phyloP scores from a whole-genome alignment of 2,113 vertebrate genomes.

The Smithornis capensis region DNA sequence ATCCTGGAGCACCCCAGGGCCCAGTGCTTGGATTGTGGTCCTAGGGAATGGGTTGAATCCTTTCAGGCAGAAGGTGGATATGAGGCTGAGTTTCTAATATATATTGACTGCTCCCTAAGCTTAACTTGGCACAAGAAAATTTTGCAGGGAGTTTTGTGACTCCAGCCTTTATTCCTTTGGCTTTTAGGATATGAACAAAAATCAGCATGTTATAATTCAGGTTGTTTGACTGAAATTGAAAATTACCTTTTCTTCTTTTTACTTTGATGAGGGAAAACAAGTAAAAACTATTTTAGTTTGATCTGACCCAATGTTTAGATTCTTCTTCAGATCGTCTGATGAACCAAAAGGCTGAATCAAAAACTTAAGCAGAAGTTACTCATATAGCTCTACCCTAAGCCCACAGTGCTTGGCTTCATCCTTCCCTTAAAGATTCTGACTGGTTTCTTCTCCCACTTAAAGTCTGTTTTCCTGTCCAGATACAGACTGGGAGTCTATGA shows the following conservation, averaged over 20 bases:
- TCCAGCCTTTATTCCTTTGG: not conserved
- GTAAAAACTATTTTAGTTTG: not conserved
- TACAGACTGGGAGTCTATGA: not conserved
- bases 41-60: not conserved
- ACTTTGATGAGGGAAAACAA: not conserved
- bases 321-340: not conserved
- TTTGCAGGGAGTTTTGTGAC: not conserved
- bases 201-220: not conserved
- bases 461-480: not conserved
- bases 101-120: not conserved
- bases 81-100: not conserved
- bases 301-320: not conserved
- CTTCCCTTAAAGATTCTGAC: not conserved
- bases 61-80: not conserved
- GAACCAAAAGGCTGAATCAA: not conserved
- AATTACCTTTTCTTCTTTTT: not conserved
- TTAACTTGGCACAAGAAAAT: not conserved
- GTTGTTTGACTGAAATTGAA: not conserved
- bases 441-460: not conserved
- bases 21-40: rapidly evolving
- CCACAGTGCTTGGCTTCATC: not conserved
- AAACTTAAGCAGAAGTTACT: not conserved
- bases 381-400: not conserved
- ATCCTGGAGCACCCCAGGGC: rapidly evolving
- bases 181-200: not conserved